Evolutionary conservation across 2,113 vertebrate genomes (phyloP), one percentile per base, ranked within the genome.

Genomic region (Brachyhypopomus occidentalis): DNA sequence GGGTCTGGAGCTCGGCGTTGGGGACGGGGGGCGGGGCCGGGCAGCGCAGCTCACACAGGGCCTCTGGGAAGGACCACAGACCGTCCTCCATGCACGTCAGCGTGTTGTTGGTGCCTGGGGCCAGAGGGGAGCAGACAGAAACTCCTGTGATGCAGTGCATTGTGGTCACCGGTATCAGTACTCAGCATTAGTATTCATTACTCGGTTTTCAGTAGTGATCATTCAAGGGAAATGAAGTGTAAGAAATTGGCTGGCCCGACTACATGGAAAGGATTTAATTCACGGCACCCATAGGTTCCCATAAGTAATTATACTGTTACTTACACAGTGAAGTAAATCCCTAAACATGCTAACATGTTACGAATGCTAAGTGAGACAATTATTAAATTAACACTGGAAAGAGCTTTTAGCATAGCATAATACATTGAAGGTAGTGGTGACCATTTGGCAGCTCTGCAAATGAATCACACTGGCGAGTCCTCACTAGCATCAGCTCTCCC

Each of bases 1-100:
- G 91, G 0, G 96, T 99, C 87, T 97, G 96, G 52, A 99, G 95
- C 73, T 95, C 92, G 0, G 98, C 98, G 0, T 97, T 95, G 72
- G 95, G 94, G 5, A 99, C 92, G 0, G 92, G 34, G 19, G 96
- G 95, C 1, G 98, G 97, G 4, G 96, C 94, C 0, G 94, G 94
- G 84, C 98, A 99, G 91, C 97, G 95, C 52, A 99, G 94, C 90
- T 99, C 97, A 70, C 98, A 99, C 23, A 98, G 91, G 23, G 97
- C 96, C 77, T 99, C 97, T 0, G 98, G 98, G 81, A 99, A 99
- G n/a, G 98, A 99, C 98, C 98, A 99, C 69, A 99, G 91, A 0
- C 97, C 98, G 0, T 99, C 98, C 72, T 97, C 97, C 87, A 98
- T 91, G 79, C 98, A 99, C 36, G 92, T 96, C 73, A 99, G 91